phyloP scores from a whole-genome alignment of 1,140 invertebrate species.

The Ceratosolen fusciceps region DNA sequence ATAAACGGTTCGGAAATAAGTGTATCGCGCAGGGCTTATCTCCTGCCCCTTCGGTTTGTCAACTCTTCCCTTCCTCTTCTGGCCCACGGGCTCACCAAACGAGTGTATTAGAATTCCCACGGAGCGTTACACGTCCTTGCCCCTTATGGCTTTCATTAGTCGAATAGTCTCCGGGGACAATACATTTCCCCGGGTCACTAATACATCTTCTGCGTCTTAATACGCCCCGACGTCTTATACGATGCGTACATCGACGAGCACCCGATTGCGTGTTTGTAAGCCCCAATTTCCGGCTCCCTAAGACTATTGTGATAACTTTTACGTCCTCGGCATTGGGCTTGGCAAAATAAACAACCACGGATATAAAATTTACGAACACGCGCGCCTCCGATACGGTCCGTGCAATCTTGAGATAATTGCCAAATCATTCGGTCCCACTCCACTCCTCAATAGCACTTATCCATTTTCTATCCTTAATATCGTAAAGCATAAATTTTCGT shows the following conservation, averaged over 20 bases:
- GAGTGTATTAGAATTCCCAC: constrained; percentile 23
- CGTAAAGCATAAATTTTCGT: too few species aligned
- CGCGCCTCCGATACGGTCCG: too few species aligned
- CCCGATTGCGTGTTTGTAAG: too few species aligned
- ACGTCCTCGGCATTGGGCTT: too few species aligned
- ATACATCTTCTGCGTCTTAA: constrained; percentile 2
- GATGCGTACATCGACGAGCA: too few species aligned
- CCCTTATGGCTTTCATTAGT: constrained; percentile 32
- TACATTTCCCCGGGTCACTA: neutral
- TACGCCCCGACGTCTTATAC: constrained; percentile 5
- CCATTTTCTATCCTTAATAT: too few species aligned
- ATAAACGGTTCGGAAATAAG: neutral
- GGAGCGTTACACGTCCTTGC: constrained; percentile 24
- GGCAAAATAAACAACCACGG: too few species aligned
- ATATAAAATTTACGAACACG: too few species aligned
- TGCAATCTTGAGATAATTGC: too few species aligned
- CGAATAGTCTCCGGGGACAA: neutral
- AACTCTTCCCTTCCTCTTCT: constrained; percentile 9
- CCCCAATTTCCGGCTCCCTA: too few species aligned
- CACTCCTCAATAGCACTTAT: too few species aligned
- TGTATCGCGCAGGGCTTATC: neutral
- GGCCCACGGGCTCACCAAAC: neutral
- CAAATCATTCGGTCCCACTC: too few species aligned
- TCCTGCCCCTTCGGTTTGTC: constrained; percentile 14
- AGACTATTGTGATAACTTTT: constrained; percentile 21